Percentiles rank a stretch among this genome's conserved stretches.
phyloP scores from a whole-genome alignment of 1,140 invertebrate species.

The Zaprionus gabonicus region DNA sequence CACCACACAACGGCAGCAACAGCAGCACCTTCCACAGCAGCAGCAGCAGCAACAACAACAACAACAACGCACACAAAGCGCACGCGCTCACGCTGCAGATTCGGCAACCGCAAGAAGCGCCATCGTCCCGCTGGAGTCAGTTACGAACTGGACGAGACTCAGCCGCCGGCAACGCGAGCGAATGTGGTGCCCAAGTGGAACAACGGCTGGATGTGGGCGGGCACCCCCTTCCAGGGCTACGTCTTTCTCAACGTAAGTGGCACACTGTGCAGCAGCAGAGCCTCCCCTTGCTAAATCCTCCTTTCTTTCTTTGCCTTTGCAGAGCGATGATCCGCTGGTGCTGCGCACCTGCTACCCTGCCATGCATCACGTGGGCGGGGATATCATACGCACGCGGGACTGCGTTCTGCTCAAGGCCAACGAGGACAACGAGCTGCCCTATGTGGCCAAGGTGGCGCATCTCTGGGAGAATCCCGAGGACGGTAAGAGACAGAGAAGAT shows the following conservation, averaged over 20 bases:
- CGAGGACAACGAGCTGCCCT: constrained; percentile 93
- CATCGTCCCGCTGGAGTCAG: constrained; percentile 75
- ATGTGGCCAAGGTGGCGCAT: constrained; percentile 96
- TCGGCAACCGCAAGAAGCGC: constrained; percentile 76
- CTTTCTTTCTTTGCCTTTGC: constrained; percentile 48
- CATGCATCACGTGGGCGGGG: constrained; percentile 93
- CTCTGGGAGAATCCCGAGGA: constrained; percentile 97
- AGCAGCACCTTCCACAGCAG: constrained; percentile 10
- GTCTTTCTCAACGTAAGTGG: constrained; percentile 94
- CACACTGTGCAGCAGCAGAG: background rate
- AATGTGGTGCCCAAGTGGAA: constrained; percentile 91
- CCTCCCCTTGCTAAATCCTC: background rate
- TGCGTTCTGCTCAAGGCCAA: constrained; percentile 95
- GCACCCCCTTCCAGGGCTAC: constrained; percentile 92
- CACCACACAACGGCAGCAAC: background rate
- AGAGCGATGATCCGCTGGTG: constrained; percentile 93
- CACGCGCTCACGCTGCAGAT: constrained; percentile 74
- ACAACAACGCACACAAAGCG: constrained; percentile 63
- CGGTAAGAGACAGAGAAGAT: constrained; percentile 86
- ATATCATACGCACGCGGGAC: constrained; percentile 93
- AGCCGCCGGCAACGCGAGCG: constrained; percentile 83
- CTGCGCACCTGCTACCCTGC: constrained; percentile 93
- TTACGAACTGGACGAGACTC: constrained; percentile 71
- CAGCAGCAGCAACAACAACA: constrained; percentile 33
- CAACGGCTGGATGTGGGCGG: constrained; percentile 96